Evolutionary conservation across 2,888 invertebrate species (phyloP).

Genomic region (Plemyria rubiginata): DNA sequence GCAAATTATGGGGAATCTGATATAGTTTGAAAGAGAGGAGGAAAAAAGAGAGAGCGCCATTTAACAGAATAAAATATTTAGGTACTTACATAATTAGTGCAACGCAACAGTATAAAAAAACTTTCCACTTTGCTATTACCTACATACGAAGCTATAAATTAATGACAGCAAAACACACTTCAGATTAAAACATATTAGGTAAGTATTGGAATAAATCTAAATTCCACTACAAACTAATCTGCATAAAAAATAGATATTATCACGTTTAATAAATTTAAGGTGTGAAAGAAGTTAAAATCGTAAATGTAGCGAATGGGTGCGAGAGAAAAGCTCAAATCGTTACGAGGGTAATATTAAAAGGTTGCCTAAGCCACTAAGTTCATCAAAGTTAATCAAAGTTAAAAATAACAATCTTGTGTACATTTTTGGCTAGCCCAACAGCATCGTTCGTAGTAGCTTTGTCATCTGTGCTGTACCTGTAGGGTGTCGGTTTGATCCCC

Average conservation of each 20-base stretch:
- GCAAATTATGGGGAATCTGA: conserved; percentile 25
- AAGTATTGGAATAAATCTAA: neutral
- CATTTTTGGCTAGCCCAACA: too few relatives aligned
- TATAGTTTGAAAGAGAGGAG: conserved; percentile 2
- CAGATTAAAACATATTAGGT: neutral
- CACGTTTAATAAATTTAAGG: neutral
- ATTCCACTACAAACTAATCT: neutral
- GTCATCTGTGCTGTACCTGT: too few relatives aligned
- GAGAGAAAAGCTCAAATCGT: neutral
- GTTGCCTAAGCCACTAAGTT: neutral
- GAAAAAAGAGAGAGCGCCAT: too few relatives aligned
- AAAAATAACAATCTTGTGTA: too few relatives aligned
- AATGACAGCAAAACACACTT: neutral
- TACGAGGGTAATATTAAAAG: neutral
- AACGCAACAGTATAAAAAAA: too few relatives aligned
- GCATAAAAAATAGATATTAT: neutral
- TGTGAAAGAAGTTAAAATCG: neutral
- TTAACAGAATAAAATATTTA: too few relatives aligned
- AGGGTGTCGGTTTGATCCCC: too few relatives aligned
- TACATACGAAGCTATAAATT: neutral
- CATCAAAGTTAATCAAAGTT: too few relatives aligned
- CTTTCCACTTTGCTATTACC: too few relatives aligned
- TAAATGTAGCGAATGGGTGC: neutral
- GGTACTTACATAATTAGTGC: too few relatives aligned
- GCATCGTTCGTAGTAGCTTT: too few relatives aligned